Evolutionary conservation across 2,797 vertebrate species (phyloP).

Genomic region (Sphenopsis melanotis): DNA sequence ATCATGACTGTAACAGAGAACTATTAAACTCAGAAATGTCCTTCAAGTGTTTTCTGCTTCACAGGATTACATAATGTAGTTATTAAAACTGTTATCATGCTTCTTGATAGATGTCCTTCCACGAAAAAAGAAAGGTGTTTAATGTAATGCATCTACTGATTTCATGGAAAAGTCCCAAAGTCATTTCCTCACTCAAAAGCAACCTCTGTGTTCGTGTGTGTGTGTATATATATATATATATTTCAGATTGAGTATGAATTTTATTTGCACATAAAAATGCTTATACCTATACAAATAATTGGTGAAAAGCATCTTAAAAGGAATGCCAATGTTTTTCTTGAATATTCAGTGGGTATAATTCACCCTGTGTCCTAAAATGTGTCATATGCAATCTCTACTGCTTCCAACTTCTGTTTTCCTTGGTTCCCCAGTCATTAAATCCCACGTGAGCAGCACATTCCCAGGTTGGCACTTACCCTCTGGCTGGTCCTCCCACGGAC

Average conservation of each 20-base stretch:
- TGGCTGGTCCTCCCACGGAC: slow-evolving; percentile 88
- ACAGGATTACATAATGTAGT: background rate
- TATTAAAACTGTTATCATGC: background rate
- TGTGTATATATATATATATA: accelerated
- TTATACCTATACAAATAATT: background rate
- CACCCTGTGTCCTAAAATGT: background rate
- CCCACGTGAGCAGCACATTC: accelerated
- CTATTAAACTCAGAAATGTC: background rate
- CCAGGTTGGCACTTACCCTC: slow-evolving; percentile 79
- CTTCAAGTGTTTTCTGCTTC: slow-evolving; percentile 12
- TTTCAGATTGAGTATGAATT: background rate
- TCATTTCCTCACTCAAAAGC: background rate
- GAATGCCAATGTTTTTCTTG: background rate
- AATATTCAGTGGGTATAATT: background rate
- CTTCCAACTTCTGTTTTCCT: background rate
- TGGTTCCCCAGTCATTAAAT: background rate
- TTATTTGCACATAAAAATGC: background rate
- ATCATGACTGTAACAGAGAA: background rate
- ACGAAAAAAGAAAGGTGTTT: background rate
- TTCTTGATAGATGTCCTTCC: background rate
- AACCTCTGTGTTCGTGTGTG: accelerated
- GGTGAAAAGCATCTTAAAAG: background rate
- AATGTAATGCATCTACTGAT: background rate
- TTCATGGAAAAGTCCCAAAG: background rate
- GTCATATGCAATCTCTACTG: background rate